phyloP scores from a whole-genome alignment of 2,113 vertebrate genomes.

The Dipodomys ordii region DNA sequence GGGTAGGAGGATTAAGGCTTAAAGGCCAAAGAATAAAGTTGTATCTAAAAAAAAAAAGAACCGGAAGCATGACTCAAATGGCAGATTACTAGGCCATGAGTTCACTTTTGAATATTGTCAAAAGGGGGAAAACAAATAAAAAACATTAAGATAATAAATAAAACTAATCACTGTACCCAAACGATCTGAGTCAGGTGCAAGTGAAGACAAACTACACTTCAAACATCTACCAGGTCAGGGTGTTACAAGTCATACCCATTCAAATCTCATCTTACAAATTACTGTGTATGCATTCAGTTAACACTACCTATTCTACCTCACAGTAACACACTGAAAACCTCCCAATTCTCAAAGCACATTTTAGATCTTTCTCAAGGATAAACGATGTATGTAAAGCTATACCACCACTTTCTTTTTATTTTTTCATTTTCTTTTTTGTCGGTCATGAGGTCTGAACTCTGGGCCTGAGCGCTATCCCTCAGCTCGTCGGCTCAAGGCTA shows the following conservation, averaged over 20 bases:
- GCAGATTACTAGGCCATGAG: neutral
- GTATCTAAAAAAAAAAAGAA: too few species aligned
- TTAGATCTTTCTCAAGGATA: neutral
- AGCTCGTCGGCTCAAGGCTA: too few species aligned
- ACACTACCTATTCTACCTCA: neutral
- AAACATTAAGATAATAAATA: constrained; percentile 28
- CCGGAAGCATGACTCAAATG: too few species aligned
- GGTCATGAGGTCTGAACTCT: too few species aligned
- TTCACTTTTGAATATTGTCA: neutral
- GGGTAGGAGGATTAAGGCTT: too few species aligned
- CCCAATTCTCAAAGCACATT: neutral
- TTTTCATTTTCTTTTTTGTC: too few species aligned
- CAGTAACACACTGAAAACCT: neutral
- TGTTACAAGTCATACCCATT: neutral
- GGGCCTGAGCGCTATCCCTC: too few species aligned
- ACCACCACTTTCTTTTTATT: neutral
- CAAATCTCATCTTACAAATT: neutral
- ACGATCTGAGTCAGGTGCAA: neutral
- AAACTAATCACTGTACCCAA: neutral
- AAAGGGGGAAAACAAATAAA: too few species aligned
- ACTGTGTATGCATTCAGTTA: neutral
- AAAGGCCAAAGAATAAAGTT: too few species aligned
- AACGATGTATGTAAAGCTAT: neutral
- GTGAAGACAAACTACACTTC: neutral
- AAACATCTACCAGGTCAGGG: neutral